Base-by-base conservation (phyloP, 2,888 invertebrate species). In the Malacosoma neustria region DNA sequence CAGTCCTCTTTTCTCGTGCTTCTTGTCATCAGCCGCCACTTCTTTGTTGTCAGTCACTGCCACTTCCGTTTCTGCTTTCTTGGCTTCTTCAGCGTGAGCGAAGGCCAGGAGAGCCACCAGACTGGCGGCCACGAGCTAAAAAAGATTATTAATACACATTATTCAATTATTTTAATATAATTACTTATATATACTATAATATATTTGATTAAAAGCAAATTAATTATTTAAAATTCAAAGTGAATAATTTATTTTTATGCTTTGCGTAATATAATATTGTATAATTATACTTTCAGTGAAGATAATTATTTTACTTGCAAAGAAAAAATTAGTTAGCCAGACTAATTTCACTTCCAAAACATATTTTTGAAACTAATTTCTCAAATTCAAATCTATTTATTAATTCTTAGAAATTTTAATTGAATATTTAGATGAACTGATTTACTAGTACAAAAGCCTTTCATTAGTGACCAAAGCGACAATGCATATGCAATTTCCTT, bases 1-100 rank as follows among this genome's bases (percentile, higher is more conserved):
- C 39, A 93, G 76, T 38, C 93, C 93, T 57, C 93, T 89, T 68
- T 93, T 93, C 50, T 92, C 92, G 65, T 92, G 91, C 52, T 92
- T 91, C 63, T 92, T 92, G 45, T 91, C 91, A 37, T 73, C 86
- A 34, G 68, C 74, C 43, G 87, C 79, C 53, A 81, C 85, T 61
- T 22, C 22, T 9, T 87, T 85, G 61, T 80, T 77, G 58, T 88
- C 88, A 69, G 76, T 72, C 72, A 77, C 85, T 72, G 85, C 86
- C 81, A 84, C 84, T 82, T 86, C 86, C 54, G 79, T 85, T 80
- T 87, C 87, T 72, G 87, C 75, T 69, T 86, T 74, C 70, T 87
- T 87, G 56, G 82, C 82, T 57, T 88, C 88, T 66, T 88, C 89
- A 45, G 88, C 89, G 43, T 87, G 62, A 48, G 88, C 84, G 71